Base-by-base conservation (phyloP, 2,797 vertebrate species). In the Liparis tanakae region DNA sequence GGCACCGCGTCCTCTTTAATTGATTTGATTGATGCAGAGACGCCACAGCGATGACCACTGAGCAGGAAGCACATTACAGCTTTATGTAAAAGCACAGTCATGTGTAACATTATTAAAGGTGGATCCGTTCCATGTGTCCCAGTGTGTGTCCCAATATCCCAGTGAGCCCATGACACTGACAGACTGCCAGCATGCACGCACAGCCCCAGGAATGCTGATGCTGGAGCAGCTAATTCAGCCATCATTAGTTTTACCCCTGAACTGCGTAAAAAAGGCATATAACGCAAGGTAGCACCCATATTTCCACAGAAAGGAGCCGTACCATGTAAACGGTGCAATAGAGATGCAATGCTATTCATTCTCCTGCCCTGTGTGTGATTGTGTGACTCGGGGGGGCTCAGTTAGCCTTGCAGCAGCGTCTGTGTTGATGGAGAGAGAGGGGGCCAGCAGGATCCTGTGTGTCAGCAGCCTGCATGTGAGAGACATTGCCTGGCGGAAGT, bases 381-480 rank as follows among this genome's bases (percentile, higher is more conserved):
- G 25, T 30, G 25, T n/a, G n/a, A n/a, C n/a, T n/a, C n/a, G n/a
- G n/a, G 25, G 25, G 39, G 1, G 48, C 44, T 57, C 56, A 72
- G 82, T 80, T 80, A 82, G 84, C 72, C 83, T 87, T 78, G 79
- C 61, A n/a, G 85, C 82, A 70, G 84, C 81, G 76, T 83, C 76
- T 80, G 83, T 87, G 87, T 87, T 91, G 80, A 88, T 86, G 87
- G 81, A 85, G 85, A 62, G 72, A 74, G 67, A 72, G 72, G 74
- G 80, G 85, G 77, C 81, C 87, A 84, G 91, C 92, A 92, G 92
- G 91, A 93, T 94, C 86, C 88, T 91, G 85, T 90, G 89, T 94
- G 90, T 93, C 92, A 94, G 91, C 88, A 91, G 89, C 86, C 77
- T 86, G 82, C 81, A 88, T 83, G 82, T 83, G 86, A 84, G 79